Conservation (phyloP, 1,140 invertebrate species). For the Diachasma alloeum region DNA sequence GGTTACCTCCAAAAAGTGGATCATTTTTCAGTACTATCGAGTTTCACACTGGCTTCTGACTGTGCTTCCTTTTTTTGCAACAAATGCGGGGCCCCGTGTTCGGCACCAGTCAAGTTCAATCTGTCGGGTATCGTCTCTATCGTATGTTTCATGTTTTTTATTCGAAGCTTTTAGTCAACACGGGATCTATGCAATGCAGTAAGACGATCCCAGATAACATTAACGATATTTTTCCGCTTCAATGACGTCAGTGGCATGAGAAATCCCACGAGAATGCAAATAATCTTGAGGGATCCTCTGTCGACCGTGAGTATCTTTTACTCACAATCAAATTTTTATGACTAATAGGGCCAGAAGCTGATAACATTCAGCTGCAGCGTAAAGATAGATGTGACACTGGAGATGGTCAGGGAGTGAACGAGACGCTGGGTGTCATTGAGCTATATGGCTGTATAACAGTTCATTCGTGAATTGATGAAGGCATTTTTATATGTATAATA, state of each 20-base stretch:
- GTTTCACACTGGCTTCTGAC: slow-evolving; percentile 35
- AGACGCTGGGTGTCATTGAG: not conserved
- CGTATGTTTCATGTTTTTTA: not conserved
- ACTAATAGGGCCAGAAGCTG: not conserved
- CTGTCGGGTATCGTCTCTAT: slow-evolving; percentile 42
- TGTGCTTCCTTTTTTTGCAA: not conserved
- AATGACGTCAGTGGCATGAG: not conserved
- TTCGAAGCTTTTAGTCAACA: not conserved
- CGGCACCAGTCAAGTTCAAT: slow-evolving; percentile 36
- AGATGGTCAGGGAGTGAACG: not conserved
- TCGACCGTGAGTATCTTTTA: not conserved
- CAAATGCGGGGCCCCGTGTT: slow-evolving; percentile 19
- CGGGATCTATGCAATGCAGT: not conserved
- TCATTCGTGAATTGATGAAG: not conserved
- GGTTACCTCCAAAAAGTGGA: slow-evolving; percentile 34
- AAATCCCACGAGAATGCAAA: slow-evolving; percentile 2
- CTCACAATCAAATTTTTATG: not conserved
- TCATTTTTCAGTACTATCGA: slow-evolving; percentile 44
- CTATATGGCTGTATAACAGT: not conserved
- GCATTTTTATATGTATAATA: too few species aligned
- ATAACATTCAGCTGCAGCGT: not conserved
- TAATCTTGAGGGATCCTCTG: not conserved
- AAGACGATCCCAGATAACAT: not conserved
- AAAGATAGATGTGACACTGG: not conserved
- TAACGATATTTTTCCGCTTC: not conserved